Conservation (phyloP, 2,113 vertebrate species). For the Prunella fulvescens region DNA sequence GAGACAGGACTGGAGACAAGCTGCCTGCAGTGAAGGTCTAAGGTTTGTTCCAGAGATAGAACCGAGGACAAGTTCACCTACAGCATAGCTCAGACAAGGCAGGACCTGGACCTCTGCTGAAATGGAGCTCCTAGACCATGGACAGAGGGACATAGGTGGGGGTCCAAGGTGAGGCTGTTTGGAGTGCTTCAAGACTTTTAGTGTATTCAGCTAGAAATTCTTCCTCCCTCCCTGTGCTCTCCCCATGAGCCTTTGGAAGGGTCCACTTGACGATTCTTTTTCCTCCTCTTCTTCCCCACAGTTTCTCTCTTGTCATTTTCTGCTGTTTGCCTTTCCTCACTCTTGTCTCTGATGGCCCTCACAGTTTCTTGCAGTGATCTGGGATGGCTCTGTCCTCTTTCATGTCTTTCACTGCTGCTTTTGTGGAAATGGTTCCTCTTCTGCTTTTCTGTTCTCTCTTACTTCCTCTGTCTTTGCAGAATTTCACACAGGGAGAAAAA, state of each 20-base stretch:
- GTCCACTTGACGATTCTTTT: background rate
- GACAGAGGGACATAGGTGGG: rapidly evolving
- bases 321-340: background rate
- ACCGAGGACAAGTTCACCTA: background rate
- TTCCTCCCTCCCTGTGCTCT: background rate
- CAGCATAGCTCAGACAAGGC: background rate
- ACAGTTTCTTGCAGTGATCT: background rate
- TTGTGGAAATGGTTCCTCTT: background rate
- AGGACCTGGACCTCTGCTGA: background rate
- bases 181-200: background rate
- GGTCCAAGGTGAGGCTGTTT: background rate
- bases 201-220: background rate
- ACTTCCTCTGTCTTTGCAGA: background rate
- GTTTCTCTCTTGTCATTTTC: background rate
- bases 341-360: background rate
- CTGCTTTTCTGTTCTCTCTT: background rate
- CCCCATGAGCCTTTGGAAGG: background rate
- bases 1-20: background rate
- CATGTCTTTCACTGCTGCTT: background rate
- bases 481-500: background rate
- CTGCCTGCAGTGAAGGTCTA: background rate
- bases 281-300: background rate
- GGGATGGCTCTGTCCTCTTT: background rate
- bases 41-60: background rate
- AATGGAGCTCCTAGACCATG: background rate